Evolutionary conservation across 2,888 invertebrate genomes (phyloP).

Genomic region (Notodromas monacha): DNA sequence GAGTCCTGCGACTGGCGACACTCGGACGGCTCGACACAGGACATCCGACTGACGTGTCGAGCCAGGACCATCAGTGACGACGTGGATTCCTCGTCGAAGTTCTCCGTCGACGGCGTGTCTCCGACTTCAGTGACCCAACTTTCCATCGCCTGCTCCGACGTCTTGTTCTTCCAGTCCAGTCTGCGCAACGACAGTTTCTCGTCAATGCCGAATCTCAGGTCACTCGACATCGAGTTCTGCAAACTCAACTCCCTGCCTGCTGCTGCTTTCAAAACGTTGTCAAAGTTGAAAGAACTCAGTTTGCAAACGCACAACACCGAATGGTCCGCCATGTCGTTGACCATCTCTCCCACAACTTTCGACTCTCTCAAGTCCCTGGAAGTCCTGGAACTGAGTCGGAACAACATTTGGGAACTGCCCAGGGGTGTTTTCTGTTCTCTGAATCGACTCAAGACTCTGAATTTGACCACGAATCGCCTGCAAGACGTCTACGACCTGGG

Average conservation of each 20-base stretch:
- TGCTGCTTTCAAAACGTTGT: slow-evolving; percentile 30
- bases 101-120: no score
- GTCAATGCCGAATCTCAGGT: slow-evolving; percentile 34
- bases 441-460: slow-evolving; percentile 30
- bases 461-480: slow-evolving; percentile 38
- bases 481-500: slow-evolving; percentile 45
- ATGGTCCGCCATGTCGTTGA: slow-evolving; percentile 43
- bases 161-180: slow-evolving; percentile 42
- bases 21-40: no score
- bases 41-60: no score
- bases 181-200: slow-evolving; percentile 22
- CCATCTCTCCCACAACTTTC: slow-evolving; percentile 30
- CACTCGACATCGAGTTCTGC: slow-evolving; percentile 38
- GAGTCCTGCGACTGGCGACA: no score
- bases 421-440: slow-evolving; percentile 37
- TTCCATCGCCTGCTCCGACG: slow-evolving; percentile 48
- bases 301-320: slow-evolving; percentile 41
- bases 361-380: slow-evolving; percentile 10
- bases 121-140: no score
- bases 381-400: slow-evolving; percentile 15
- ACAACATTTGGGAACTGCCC: slow-evolving; percentile 35
- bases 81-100: no score
- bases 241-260: slow-evolving; percentile 40
- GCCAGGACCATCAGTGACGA: no score
- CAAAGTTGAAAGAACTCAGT: slow-evolving; percentile 28